A percentile compares a stretch with the other conserved stretches of the same genome.
These are phyloP conservation scores for Buceros bicornis DNA, from an alignment of 2,797 vertebrate genomes.

Conservation along the genomic window DNA sequence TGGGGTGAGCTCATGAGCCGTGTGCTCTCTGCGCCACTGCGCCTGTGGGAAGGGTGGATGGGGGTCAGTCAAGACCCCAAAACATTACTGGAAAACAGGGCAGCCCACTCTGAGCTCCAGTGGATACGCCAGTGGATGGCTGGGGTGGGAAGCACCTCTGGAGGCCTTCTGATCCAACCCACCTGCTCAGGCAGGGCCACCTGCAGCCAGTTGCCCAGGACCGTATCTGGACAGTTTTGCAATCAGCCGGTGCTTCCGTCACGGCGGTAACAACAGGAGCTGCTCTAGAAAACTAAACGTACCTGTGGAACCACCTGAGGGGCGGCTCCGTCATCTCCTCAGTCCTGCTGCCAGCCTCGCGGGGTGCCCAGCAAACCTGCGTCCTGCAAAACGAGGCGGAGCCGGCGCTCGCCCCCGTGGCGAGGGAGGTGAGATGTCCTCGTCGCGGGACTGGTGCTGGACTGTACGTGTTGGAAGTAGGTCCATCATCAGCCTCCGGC, in stretches of 20 bases:
- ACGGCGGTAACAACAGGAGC: not conserved
- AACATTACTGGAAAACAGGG: not conserved
- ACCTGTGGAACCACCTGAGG: not conserved
- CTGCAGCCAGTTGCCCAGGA: not conserved
- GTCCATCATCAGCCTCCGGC: not conserved
- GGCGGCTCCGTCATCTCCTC: not conserved
- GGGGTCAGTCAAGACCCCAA: not conserved
- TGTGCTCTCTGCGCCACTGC: not conserved
- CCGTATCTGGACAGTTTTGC: not conserved
- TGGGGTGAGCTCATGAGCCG: not conserved
- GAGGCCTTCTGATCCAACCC: not conserved
- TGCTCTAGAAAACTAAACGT: not conserved
- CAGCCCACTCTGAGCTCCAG: not conserved
- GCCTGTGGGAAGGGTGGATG: not conserved
- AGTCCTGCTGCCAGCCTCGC: not conserved
- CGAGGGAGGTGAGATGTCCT: not conserved
- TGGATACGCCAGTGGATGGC: no score
- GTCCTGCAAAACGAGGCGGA: not conserved
- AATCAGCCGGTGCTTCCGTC: not conserved
- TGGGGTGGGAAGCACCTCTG: not conserved
- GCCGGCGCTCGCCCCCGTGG: fast-evolving
- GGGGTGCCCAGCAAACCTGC: not conserved
- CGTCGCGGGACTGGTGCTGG: no score
- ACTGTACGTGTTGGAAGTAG: no score
- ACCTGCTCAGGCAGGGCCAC: not conserved